Evolutionary conservation across 2,888 invertebrate genomes (phyloP), one percentile per base, ranked within the genome.

Genomic region (Callinectes sapidus): DNA sequence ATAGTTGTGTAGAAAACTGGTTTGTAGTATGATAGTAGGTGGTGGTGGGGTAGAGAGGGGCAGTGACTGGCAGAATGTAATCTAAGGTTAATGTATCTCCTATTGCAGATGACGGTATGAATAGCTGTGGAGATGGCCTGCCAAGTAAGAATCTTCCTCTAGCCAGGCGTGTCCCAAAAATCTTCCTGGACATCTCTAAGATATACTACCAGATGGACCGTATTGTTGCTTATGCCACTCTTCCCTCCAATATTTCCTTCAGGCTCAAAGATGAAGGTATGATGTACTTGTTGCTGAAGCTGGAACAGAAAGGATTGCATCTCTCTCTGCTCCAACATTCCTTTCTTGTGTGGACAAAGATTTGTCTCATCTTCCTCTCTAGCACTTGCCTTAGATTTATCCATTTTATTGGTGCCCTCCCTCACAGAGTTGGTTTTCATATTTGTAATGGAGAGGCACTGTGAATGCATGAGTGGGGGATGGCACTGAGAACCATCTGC

Each of bases 151-250:
- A 61, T 23, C 8, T 48, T 48, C 6, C 48, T 48, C 18, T 87
- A 28, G 28, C 61, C 61, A 42, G 8, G 42, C 39, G 48, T 42
- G 61, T 71, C 16, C 54, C 92, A n/a, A 77, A 48, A 16, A 23
- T 3, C 35, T 32, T n/a, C 32, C 66, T 28, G n/a, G 86, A 92
- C 55, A 92, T 92, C 54, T 87, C 81, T 5, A 85, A 28, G 23
- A 90, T 92, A 8, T 92, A 92, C 90, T 92, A 92, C 90, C 61
- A 90, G 90, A 92, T 92, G 92, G 92, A 92, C 54, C 89, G 92
- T 10, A 16, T 92, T 32, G 48, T 92, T 28, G 90, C 92, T 8
- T 61, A 87, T 42, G 90, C 92, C 48, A 92, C 90, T 6, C 90
- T 92, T 3, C 92, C 92, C n/a, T 87, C 90, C 35, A 86, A 90